Evolutionary conservation across 1,140 invertebrate species (phyloP).

Genomic region (Drosophila ogumai): DNA sequence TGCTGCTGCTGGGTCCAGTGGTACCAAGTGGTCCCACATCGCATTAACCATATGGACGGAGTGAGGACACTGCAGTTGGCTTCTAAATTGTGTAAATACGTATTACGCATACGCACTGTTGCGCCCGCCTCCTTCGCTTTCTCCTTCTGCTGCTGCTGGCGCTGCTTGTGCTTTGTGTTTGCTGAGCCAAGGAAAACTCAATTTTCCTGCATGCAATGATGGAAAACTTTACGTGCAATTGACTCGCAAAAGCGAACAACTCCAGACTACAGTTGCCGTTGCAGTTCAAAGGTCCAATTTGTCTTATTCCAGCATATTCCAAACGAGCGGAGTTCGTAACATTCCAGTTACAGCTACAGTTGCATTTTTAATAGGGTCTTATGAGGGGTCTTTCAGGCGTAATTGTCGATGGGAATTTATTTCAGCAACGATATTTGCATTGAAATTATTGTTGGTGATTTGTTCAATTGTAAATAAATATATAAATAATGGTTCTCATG

Average conservation of each 20-base stretch:
- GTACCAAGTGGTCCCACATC: conserved; percentile 12
- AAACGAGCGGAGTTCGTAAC: background rate
- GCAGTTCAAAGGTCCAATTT: conserved; percentile 7
- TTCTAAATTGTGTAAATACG: conserved; percentile 52
- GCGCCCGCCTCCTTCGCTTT: background rate
- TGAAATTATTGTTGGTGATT: background rate
- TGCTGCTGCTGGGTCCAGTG: conserved; percentile 1
- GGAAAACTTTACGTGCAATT: conserved; percentile 36
- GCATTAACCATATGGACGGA: conserved; percentile 63
- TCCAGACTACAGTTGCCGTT: conserved; percentile 11
- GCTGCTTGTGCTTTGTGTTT: conserved; percentile 9
- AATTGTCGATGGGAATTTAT: background rate
- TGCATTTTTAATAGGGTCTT: conserved; percentile 16
- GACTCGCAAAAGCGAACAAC: conserved; percentile 11
- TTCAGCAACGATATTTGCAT: background rate
- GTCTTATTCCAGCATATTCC: conserved; percentile 5
- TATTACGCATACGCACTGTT: conserved; percentile 59
- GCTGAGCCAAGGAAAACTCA: conserved; percentile 11
- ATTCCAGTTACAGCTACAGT: background rate
- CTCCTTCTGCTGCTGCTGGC: background rate
- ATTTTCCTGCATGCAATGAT: conserved; percentile 26
- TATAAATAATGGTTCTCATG: too few species aligned
- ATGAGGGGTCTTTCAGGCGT: background rate
- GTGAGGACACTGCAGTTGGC: conserved; percentile 29
- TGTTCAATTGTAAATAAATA: too few species aligned